Conservation (phyloP, 2,113 vertebrate genomes). For the Macroglossus sobrinus region DNA sequence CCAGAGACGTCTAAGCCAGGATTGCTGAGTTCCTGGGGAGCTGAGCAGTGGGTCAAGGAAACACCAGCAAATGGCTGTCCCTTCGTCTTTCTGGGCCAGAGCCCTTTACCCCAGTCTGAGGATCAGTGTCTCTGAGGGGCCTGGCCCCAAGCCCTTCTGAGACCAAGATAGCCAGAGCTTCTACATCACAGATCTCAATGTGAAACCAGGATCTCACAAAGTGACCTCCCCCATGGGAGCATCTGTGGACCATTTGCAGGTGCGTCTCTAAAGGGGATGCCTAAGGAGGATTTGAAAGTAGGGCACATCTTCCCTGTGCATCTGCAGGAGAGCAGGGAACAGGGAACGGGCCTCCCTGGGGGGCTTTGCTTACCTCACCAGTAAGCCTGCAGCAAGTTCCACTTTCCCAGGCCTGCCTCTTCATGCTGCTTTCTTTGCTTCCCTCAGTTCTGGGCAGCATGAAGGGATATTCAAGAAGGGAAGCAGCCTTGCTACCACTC, state of each 20-base stretch:
- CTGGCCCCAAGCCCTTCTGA: neutral
- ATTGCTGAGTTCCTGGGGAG: neutral
- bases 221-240: neutral
- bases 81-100: neutral
- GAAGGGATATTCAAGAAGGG: constrained; percentile 12
- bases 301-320: neutral
- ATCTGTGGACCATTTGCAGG: neutral
- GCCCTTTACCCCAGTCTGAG: neutral
- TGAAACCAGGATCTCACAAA: neutral
- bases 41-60: neutral
- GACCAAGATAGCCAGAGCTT: neutral
- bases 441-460: neutral
- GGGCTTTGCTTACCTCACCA: neutral
- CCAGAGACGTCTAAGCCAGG: neutral
- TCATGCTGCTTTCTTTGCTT: neutral
- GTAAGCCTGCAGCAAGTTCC: neutral
- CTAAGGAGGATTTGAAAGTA: neutral
- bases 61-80: neutral
- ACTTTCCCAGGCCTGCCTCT: neutral
- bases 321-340: no score
- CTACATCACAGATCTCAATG: neutral
- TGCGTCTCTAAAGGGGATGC: neutral
- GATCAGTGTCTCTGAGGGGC: neutral
- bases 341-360: neutral
- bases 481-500: constrained; percentile 44